Conservation (phyloP, 2,888 invertebrate species). For the Stenurella melanura region DNA sequence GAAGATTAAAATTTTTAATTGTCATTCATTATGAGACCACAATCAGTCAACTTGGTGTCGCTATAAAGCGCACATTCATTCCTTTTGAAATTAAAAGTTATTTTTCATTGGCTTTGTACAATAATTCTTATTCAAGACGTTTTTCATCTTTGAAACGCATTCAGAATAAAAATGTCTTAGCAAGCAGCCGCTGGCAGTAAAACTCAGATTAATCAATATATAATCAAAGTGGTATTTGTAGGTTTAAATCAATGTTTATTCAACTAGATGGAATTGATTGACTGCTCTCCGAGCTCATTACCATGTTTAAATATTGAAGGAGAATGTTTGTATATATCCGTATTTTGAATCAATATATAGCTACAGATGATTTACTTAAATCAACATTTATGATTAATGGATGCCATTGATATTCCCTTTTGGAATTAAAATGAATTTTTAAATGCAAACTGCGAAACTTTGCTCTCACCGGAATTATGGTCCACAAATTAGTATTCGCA, state of each 20-base stretch:
- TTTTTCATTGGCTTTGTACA: conserved; percentile 40
- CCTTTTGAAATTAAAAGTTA: conserved; percentile 41
- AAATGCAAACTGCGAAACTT: conserved; percentile 11
- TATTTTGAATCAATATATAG: conserved; percentile 19
- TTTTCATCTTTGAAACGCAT: conserved; percentile 31
- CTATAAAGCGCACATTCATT: conserved; percentile 7
- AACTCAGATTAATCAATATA: conserved; percentile 62
- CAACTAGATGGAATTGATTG: conserved; percentile 65
- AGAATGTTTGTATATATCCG: conserved; percentile 36
- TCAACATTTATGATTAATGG: conserved; percentile 40
- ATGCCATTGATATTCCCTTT: neutral
- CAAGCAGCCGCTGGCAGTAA: conserved; percentile 8
- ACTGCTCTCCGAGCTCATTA: conserved; percentile 64
- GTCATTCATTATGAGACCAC: conserved; percentile 38
- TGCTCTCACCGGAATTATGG: neutral
- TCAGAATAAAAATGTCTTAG: conserved; percentile 36
- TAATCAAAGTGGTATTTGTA: conserved; percentile 67
- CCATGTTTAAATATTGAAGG: conserved; percentile 65
- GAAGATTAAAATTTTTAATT: conserved; percentile 43
- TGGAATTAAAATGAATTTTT: conserved; percentile 1
- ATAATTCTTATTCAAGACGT: conserved; percentile 37
- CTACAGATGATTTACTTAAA: conserved; percentile 36
- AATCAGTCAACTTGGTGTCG: conserved; percentile 37
- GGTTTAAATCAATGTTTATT: conserved; percentile 67
- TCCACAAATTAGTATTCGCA: neutral